Evolutionary conservation across 2,113 vertebrate species (phyloP), one percentile per base, ranked within the genome.

Genomic region (Paramisgurnus dabryanus): DNA sequence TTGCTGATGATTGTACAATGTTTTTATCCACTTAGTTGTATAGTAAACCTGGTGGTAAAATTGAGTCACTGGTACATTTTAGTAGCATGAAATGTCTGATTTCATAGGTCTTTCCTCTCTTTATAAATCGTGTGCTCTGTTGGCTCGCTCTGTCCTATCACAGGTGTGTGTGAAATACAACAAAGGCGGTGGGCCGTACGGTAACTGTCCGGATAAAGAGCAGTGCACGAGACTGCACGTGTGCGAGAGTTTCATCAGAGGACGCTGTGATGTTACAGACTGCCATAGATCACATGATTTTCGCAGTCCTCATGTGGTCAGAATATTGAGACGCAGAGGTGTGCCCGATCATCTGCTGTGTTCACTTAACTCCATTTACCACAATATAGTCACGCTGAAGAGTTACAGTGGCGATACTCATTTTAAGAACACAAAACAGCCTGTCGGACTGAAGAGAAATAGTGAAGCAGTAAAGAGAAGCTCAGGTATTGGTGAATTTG

Each of bases 141-240:
- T 17, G 53, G 7, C 39, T 13, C 61, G 76, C 8, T 55, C 13
- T 49, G 39, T 53, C 40, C 18, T 7, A 39, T n/a, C 63, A 0
- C 80, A 88, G 87, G 64, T 88, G 67, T 88, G 87, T 3, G 6
- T 22, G 22, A 68, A 47, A 0, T 88, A 82, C 34, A 88, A 88
- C 69, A 80, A 63, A 61, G 84, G 87, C 5, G 18, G 40, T 13
- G 82, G 78, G 3, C 53, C 57, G 13, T 82, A 68, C 6, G 87
- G 87, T 5, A 57, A 39, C 47, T 88, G 85, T 69, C 80, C 79
- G 4, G 82, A 85, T 0, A 67, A 84, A 67, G 76, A 78, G 18
- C 68, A 45, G 15, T 88, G 87, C 40, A 17, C 1, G 0, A 78
- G 84, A 12, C 82, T 88, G 5, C 87, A 88, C 43, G 0, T 88